Conservation (phyloP, 2,888 invertebrate genomes). For the Drosophila vallismaia region DNA sequence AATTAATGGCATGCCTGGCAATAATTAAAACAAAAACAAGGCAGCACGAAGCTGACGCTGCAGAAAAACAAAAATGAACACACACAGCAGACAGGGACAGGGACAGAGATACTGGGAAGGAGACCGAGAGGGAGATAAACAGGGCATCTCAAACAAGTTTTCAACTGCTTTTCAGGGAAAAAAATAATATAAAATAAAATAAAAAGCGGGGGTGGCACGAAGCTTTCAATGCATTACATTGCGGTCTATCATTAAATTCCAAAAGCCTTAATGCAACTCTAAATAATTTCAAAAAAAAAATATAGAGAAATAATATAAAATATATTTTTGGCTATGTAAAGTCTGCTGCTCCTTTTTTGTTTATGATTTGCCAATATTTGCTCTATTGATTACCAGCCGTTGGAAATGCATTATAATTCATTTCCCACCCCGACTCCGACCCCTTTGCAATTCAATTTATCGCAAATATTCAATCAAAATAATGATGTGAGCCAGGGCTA, state of each 20-base stretch:
- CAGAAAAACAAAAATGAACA: constrained; percentile 28
- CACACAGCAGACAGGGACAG: constrained; percentile 30
- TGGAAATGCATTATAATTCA: constrained; percentile 16
- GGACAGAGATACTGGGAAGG: neutral
- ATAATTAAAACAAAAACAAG: constrained; percentile 82
- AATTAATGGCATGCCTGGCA: constrained; percentile 83
- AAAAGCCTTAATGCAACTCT: neutral
- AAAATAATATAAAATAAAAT: constrained; percentile 42
- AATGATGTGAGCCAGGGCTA: constrained; percentile 68
- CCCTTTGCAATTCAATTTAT: constrained; percentile 78
- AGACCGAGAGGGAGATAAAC: constrained; percentile 13
- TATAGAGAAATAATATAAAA: no score
- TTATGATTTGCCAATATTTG: constrained; percentile 72
- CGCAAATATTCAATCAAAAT: constrained; percentile 79
- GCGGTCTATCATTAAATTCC: neutral
- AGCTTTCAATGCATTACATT: constrained; percentile 48
- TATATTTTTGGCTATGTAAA: constrained; percentile 10
- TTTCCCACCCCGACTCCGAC: neutral
- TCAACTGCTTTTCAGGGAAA: constrained; percentile 18
- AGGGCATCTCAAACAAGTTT: constrained; percentile 59
- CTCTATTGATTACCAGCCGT: constrained; percentile 69
- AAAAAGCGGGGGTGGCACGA: constrained; percentile 41
- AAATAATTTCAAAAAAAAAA: neutral
- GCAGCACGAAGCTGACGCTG: constrained; percentile 51
- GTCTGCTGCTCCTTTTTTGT: constrained; percentile 22